Evolutionary conservation across 1,140 invertebrate species (phyloP).

Genomic region (Lepeophtheirus salmonis): DNA sequence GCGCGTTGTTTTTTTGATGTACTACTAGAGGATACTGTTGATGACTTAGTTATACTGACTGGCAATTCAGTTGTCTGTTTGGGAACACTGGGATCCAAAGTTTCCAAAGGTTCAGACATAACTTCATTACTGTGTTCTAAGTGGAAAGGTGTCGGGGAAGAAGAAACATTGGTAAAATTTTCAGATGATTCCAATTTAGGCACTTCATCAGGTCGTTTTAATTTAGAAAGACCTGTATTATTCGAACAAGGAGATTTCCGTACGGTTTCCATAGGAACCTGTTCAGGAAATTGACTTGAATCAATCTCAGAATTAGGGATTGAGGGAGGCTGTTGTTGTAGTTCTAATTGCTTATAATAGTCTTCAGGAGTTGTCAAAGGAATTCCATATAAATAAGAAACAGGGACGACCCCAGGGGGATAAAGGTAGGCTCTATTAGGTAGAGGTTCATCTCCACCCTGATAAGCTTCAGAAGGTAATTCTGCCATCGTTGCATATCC

Average conservation of each 20-base stretch:
- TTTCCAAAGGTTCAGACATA: background rate
- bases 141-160: background rate
- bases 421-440: background rate
- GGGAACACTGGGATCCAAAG: background rate
- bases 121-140: background rate
- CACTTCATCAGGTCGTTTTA: background rate
- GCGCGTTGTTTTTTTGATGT: conserved; percentile 27
- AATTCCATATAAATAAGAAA: conserved; percentile 8
- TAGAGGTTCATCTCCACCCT: background rate
- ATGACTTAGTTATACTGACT: background rate
- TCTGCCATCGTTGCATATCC: conserved; percentile 5
- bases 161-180: no score
- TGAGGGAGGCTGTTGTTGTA: background rate
- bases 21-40: conserved; percentile 18
- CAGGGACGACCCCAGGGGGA: conserved; percentile 2
- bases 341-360: background rate
- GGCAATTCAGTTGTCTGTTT: background rate
- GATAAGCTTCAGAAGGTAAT: conserved; percentile 10
- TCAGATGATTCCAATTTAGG: background rate
- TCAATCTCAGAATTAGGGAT: no score
- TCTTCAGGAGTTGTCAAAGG: background rate
- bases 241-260: no score
- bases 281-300: no score
- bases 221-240: no score
- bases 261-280: no score